A percentile compares a stretch with the other conserved stretches of the same genome.
phyloP scores from a whole-genome alignment of 1,140 invertebrate species.

The Parapsyche elsis region DNA sequence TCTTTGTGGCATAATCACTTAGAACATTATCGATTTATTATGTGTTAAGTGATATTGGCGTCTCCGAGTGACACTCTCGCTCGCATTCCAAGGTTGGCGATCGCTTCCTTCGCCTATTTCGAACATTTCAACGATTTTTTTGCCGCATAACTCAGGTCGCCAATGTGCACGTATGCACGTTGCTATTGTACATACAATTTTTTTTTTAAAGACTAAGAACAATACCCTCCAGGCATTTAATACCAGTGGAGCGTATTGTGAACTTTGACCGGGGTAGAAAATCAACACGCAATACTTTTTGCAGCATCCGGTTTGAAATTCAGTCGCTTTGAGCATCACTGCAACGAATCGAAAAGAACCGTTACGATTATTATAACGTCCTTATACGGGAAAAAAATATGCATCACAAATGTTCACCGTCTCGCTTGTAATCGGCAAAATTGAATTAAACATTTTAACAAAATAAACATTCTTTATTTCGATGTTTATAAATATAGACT shows the following conservation, averaged over 20 bases:
- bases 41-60: constrained; percentile 1
- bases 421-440: no score
- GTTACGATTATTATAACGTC: no score
- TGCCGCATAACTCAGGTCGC: constrained; percentile 25
- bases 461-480: no score
- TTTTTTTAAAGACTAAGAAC: neutral
- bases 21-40: constrained; percentile 1
- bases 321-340: no score
- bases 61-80: constrained; percentile 15
- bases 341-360: no score
- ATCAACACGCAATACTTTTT: no score
- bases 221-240: neutral
- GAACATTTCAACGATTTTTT: constrained; percentile 30
- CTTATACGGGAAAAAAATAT: no score
- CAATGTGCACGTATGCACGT: constrained; percentile 23
- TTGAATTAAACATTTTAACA: neutral
- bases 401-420: no score
- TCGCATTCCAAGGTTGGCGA: constrained; percentile 33
- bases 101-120: constrained; percentile 33
- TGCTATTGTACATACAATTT: constrained; percentile 21
- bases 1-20: neutral
- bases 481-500: neutral
- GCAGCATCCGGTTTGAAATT: no score
- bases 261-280: no score
- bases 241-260: no score